These are phyloP conservation scores for Thaumetopoea pityocampa DNA, from an alignment of 1,140 invertebrate genomes.

Conservation along the genomic window DNA sequence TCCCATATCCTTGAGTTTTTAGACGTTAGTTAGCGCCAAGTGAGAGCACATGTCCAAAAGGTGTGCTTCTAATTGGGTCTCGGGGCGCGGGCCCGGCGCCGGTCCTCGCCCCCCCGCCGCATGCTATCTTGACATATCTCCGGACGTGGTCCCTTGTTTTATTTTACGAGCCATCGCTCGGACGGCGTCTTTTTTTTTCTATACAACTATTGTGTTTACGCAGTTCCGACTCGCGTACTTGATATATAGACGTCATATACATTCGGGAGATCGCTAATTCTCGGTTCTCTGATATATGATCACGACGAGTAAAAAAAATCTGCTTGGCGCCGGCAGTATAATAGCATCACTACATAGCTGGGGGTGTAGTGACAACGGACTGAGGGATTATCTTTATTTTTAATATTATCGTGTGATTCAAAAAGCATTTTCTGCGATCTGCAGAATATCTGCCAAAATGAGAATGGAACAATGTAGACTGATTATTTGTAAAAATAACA, in stretches of 20 bases:
- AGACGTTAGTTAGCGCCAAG: constrained; percentile 54
- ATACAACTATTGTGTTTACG: constrained; percentile 55
- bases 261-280: constrained; percentile 41
- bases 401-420: no score
- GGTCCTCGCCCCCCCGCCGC: constrained; percentile 49
- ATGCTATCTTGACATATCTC: constrained; percentile 72
- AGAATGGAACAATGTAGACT: no score
- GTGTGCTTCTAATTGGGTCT: constrained; percentile 71
- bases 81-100: constrained; percentile 40
- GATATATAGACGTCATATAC: constrained; percentile 59
- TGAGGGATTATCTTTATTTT: no score
- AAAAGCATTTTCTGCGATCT: no score
- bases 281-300: no score
- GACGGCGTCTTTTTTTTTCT: constrained; percentile 42
- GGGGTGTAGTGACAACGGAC: no score
- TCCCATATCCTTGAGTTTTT: constrained; percentile 47
- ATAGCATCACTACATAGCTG: no score
- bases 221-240: constrained; percentile 45
- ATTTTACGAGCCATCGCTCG: constrained; percentile 69
- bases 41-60: constrained; percentile 69
- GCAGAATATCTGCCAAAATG: no score
- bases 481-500: no score
- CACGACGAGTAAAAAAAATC: no score
- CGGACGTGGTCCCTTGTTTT: constrained; percentile 65
- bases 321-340: no score